Evolutionary conservation across 2,888 invertebrate species (phyloP).

Genomic region (Amiota mariae): DNA sequence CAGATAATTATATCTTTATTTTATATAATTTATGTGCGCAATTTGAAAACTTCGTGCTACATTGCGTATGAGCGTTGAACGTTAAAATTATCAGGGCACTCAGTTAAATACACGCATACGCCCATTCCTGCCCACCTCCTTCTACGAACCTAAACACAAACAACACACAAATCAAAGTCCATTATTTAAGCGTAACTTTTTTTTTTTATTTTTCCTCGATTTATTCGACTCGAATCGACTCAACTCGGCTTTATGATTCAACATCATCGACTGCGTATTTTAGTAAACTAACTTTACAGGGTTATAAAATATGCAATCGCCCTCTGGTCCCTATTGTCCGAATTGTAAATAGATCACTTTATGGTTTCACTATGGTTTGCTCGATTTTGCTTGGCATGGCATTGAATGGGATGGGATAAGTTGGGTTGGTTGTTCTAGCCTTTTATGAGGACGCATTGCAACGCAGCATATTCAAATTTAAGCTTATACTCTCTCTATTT

Average conservation of each 20-base stretch:
- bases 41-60: constrained; percentile 41
- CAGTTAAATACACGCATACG: constrained; percentile 10
- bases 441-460: too few species aligned
- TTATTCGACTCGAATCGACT: not conserved
- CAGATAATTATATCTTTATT: not conserved
- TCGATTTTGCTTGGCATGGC: too few species aligned
- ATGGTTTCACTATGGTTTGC: too few species aligned
- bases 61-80: constrained; percentile 56
- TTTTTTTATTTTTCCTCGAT: constrained; percentile 22
- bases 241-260: constrained; percentile 27
- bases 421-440: too few species aligned
- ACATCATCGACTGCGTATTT: constrained; percentile 15
- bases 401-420: too few species aligned
- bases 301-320: constrained; percentile 27
- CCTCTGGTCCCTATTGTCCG: constrained; percentile 18
- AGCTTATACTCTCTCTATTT: too few species aligned
- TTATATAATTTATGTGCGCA: constrained; percentile 6
- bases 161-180: not conserved
- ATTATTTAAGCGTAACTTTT: constrained; percentile 63
- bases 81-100: constrained; percentile 10
- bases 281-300: not conserved
- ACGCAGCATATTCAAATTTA: too few species aligned
- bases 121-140: constrained; percentile 18
- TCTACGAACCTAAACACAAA: not conserved
- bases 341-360: constrained; percentile 29